phyloP scores from a whole-genome alignment of 2,888 invertebrate genomes.

The Xanthia togata region DNA sequence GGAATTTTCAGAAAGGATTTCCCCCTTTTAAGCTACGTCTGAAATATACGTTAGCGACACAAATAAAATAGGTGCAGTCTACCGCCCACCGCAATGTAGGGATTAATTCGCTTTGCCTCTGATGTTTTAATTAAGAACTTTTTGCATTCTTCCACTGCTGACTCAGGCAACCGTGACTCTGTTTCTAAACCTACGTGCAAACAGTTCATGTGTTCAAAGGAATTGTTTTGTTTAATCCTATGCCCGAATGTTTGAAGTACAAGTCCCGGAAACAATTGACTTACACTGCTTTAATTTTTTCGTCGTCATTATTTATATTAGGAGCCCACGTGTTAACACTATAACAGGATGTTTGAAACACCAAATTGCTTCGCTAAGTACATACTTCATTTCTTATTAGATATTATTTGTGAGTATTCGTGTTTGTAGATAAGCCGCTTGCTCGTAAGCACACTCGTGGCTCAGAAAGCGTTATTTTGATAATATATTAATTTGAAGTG shows the following conservation, averaged over 20 bases:
- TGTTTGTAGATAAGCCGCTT: constrained; percentile 81
- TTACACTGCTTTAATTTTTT: constrained; percentile 79
- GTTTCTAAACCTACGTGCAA: constrained; percentile 30
- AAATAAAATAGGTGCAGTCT: constrained; percentile 84
- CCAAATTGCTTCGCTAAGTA: constrained; percentile 83
- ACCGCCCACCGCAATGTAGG: constrained; percentile 78
- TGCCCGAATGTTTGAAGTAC: constrained; percentile 59
- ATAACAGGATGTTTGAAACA: constrained; percentile 87
- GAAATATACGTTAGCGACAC: constrained; percentile 82
- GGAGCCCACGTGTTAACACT: constrained; percentile 84
- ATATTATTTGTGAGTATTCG: constrained; percentile 84
- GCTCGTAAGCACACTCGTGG: constrained; percentile 70
- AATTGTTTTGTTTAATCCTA: constrained; percentile 51
- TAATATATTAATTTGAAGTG: constrained; percentile 87
- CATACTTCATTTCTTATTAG: constrained; percentile 85
- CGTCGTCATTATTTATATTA: constrained; percentile 85
- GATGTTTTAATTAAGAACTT: constrained; percentile 84
- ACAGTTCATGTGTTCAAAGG: constrained; percentile 34
- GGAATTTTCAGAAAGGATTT: constrained; percentile 80
- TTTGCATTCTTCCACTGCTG: constrained; percentile 65
- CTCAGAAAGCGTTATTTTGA: constrained; percentile 83
- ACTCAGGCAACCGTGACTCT: constrained; percentile 45
- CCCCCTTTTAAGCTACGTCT: constrained; percentile 80
- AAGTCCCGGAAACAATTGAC: constrained; percentile 80
- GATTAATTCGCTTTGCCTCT: constrained; percentile 82